Base-by-base conservation (phyloP, 2,888 invertebrate genomes). In the Mimachlamys varia region DNA sequence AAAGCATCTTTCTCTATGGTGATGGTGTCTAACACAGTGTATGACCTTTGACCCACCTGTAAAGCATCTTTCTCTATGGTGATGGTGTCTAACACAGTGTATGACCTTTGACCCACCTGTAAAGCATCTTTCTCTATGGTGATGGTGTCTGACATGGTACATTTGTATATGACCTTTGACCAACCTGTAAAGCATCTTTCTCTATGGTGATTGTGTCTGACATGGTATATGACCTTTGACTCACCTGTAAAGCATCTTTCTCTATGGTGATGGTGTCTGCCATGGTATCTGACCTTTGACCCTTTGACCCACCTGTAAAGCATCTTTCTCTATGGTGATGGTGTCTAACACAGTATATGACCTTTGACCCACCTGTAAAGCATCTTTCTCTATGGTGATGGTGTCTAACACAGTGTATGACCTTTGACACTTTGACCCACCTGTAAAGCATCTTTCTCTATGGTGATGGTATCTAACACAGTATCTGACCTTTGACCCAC, bases 221-320 rank as follows among this genome's bases (percentile, higher is more conserved):
- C 62, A 62, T 53, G 22, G 22, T 62, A 44, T 44, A 3, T 62
- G 62, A 62, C 58, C 37, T 76, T 17, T 44, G 27, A 91, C 93
- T 91, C 58, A 96, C 96, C 94, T 95, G 94, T 88, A 96, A 50
- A 49, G 95, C 94, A 58, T 96, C 95, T 88, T 93, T 94, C 88
- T 96, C 95, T 91, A 93, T 91, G 88, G 93, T 94, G 88, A 95
- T n/a, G n/a, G n/a, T n/a, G n/a, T n/a, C n/a, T n/a, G n/a, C n/a
- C 62, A 94, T 92, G 89, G 95, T 13, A 7, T 62, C 22, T 62
- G 62, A 62, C 62, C 62, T 62, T 62, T 22, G 62, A 91, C 93
- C 62, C 62, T 62, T 62, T 22, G 62, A 91, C 93, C 91, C 58
- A 96, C 96, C 94, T 95, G 94, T 88, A 96, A 50, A 50, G 95